Conservation (phyloP, 2,113 vertebrate species). For the Apteryx mantelli region DNA sequence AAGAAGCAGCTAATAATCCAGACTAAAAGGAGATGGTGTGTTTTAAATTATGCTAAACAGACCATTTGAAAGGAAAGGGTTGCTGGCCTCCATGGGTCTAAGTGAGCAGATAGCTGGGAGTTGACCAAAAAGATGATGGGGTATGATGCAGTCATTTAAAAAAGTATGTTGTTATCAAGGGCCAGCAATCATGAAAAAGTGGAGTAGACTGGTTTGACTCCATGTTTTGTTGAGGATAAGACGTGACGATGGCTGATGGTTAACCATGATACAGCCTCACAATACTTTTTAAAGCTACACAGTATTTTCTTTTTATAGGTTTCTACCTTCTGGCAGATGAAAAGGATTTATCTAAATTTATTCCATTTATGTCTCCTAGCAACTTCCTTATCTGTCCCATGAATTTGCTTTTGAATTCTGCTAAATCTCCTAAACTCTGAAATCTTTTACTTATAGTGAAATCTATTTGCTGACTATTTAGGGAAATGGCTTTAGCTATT, state of each 20-base stretch:
- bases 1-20: background rate
- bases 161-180: background rate
- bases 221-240: background rate
- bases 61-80: background rate
- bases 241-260: background rate
- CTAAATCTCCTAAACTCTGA: background rate
- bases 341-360: conserved; percentile 24
- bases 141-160: background rate
- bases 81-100: background rate
- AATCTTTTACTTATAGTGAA: background rate
- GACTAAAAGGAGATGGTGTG: background rate
- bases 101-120: background rate
- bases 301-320: conserved; percentile 2
- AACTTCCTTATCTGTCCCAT: background rate
- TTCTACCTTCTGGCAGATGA: conserved; percentile 7
- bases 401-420: conserved; percentile 6
- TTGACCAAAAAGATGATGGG: background rate
- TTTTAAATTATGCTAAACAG: background rate
- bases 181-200: background rate
- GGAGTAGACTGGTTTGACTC: background rate
- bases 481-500: background rate
- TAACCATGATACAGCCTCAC: background rate
- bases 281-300: background rate
- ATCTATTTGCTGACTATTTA: conserved; percentile 21
- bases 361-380: conserved; percentile 25